A percentile compares a stretch with the other conserved stretches of the same genome.
phyloP scores from a whole-genome alignment of 37 sponge, comb jelly and placozoan genomes.

The Diacarnus erythraeanus region DNA sequence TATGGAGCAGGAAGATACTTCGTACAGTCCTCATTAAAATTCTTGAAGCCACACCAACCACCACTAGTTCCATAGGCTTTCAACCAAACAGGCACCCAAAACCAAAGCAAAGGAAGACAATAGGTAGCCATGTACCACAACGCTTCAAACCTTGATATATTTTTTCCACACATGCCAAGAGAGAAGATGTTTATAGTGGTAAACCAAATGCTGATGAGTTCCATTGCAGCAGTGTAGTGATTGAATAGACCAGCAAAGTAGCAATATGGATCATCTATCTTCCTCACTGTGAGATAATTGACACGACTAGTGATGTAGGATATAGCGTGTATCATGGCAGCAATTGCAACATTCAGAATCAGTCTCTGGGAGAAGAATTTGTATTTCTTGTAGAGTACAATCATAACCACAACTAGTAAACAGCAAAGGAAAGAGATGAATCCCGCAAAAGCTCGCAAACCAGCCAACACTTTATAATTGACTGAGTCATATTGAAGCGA shows the following conservation, averaged over 20 bases:
- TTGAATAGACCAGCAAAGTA: slow-evolving; percentile 32
- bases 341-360: slow-evolving; percentile 27
- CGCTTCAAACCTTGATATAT: slow-evolving; percentile 1
- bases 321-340: slow-evolving; percentile 29
- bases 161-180: background rate
- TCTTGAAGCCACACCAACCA: slow-evolving; percentile 22
- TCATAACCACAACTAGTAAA: slow-evolving; percentile 12
- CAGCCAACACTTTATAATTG: slow-evolving; percentile 14
- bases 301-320: slow-evolving; percentile 25
- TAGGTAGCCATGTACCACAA: slow-evolving; percentile 3
- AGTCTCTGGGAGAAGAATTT: slow-evolving; percentile 39
- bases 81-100: slow-evolving; percentile 30
- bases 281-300: slow-evolving; percentile 17
- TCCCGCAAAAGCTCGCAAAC: slow-evolving; percentile 11
- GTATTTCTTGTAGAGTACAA: slow-evolving; percentile 46
- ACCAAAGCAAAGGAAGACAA: slow-evolving; percentile 17
- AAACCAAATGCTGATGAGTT: slow-evolving; percentile 16
- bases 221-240: slow-evolving; percentile 22
- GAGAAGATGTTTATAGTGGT: slow-evolving; percentile 21
- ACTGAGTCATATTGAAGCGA: background rate
- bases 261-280: slow-evolving; percentile 29
- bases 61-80: slow-evolving; percentile 21
- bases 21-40: slow-evolving; percentile 7
- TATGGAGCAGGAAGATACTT: background rate
- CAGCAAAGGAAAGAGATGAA: slow-evolving; percentile 28